Conservation (phyloP, 2,113 vertebrate species). For the Eurypyga helias region DNA sequence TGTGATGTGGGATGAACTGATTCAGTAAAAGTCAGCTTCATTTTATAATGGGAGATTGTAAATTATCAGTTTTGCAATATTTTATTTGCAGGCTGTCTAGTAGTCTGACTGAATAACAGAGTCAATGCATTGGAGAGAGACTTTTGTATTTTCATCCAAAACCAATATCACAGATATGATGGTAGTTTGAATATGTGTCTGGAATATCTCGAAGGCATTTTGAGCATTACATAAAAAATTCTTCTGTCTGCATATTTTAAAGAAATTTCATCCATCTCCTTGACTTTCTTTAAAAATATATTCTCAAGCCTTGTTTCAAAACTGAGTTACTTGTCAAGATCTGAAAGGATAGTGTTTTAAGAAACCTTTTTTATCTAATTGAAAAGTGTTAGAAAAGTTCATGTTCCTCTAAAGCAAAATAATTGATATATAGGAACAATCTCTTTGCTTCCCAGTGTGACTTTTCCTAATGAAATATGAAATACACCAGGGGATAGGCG, state of each 20-base stretch:
- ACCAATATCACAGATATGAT: not conserved
- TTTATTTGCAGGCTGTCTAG: not conserved
- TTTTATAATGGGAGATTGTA: not conserved
- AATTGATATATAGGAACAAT: not conserved
- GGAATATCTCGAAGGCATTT: not conserved
- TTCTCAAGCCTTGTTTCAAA: not conserved
- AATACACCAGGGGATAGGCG: not conserved
- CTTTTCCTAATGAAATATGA: not conserved
- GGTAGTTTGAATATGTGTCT: not conserved
- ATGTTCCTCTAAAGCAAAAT: not conserved
- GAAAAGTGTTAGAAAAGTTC: not conserved
- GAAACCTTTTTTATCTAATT: not conserved
- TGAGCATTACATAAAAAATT: not conserved
- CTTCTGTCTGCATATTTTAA: not conserved
- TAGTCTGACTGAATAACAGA: not conserved
- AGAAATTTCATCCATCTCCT: not conserved
- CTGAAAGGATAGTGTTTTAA: not conserved
- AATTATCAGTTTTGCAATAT: not conserved
- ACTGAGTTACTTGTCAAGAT: not conserved
- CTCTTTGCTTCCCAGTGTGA: not conserved
- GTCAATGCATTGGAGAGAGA: not conserved
- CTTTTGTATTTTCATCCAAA: not conserved
- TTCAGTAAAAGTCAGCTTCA: not conserved
- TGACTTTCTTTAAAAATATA: not conserved
- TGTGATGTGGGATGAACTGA: not conserved